Percentiles rank a stretch among this genome's conserved stretches.
Conservation (phyloP, 2,888 invertebrate species). For the Aspidiotus rigidus region DNA sequence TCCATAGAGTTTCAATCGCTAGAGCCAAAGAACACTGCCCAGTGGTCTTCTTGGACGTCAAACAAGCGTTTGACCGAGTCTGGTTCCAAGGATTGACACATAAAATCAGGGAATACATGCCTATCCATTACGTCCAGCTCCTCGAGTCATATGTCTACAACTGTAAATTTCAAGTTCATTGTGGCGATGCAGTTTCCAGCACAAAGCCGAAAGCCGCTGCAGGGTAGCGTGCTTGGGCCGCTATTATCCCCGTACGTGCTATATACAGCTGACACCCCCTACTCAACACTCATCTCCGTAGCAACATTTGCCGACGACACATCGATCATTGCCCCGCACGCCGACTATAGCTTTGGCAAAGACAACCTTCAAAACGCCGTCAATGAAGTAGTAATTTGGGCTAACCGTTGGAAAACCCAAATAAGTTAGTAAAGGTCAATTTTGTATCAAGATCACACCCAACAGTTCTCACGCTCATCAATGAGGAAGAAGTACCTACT, state of each 20-base stretch:
- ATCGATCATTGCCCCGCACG: background rate
- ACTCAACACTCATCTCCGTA: background rate
- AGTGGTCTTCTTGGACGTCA: background rate
- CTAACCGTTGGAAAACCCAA: background rate
- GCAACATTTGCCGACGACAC: no score
- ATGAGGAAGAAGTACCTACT: background rate
- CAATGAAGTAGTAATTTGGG: background rate
- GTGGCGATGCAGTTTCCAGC: no score
- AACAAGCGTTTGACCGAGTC: background rate
- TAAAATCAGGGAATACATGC: background rate
- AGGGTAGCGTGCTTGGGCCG: background rate
- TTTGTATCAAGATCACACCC: background rate
- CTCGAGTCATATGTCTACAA: background rate
- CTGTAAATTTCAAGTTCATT: background rate
- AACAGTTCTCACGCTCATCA: no score
- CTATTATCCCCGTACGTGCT: background rate
- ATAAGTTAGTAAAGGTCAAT: background rate
- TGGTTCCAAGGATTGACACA: background rate
- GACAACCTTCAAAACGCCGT: background rate
- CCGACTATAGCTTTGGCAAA: background rate
- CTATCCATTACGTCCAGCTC: background rate
- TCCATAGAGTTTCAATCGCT: background rate
- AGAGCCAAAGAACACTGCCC: background rate
- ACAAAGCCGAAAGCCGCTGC: no score
- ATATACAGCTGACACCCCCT: background rate